These are phyloP conservation scores for Palaemon carinicauda DNA, from an alignment of 1,140 invertebrate species.

Conservation along the genomic window DNA sequence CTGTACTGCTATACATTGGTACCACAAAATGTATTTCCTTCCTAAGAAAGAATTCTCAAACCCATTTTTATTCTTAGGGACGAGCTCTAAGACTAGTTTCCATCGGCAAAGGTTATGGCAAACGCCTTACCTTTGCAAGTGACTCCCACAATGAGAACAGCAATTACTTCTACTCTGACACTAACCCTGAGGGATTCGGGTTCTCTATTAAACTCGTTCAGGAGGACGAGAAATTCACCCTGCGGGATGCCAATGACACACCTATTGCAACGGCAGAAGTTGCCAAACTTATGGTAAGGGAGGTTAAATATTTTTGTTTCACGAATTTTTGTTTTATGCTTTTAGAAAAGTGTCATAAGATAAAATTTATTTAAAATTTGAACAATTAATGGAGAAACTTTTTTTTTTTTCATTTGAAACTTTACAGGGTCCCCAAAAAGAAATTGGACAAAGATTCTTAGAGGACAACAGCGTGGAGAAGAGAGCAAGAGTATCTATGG, in stretches of 20 bases:
- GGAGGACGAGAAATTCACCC: conserved; percentile 73
- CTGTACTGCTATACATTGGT: too few species aligned
- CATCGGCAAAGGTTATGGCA: conserved; percentile 81
- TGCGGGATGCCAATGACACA: conserved; percentile 67
- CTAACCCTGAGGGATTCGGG: conserved; percentile 76
- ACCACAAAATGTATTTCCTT: too few species aligned
- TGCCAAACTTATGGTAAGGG: conserved; percentile 71
- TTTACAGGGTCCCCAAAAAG: conserved; percentile 60
- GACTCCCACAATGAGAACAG: conserved; percentile 71
- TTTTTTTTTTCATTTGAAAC: too few species aligned
- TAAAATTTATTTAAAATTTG: too few species aligned
- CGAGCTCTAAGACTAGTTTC: conserved; percentile 72
- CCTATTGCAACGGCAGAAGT: conserved; percentile 66
- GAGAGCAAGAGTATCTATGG: conserved; percentile 71
- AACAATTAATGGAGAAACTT: too few species aligned
- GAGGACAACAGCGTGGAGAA: conserved; percentile 70
- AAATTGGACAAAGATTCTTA: conserved; percentile 63
- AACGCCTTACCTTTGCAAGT: conserved; percentile 77
- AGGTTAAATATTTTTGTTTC: too few species aligned
- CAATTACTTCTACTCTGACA: conserved; percentile 83
- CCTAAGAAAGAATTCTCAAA: too few species aligned
- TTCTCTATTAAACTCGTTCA: conserved; percentile 75
- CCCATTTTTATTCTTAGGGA: conserved; percentile 68
- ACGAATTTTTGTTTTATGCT: too few species aligned
- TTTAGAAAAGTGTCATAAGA: too few species aligned